Conservation (phyloP, 1,140 invertebrate genomes). For the Drosophila bocqueti region DNA sequence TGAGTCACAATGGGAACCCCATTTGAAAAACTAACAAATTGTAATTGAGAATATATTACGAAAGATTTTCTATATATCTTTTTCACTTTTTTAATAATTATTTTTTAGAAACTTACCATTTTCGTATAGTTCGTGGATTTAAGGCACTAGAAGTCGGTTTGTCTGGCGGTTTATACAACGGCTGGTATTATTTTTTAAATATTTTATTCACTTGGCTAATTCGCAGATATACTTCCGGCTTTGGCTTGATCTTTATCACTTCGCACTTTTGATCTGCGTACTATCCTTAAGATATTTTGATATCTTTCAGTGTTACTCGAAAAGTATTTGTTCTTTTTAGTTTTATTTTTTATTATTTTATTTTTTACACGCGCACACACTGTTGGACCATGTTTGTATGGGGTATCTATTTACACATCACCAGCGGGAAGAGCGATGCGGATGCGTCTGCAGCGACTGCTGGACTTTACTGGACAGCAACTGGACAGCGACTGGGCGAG, state of each 20-base stretch:
- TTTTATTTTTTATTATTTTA: neutral
- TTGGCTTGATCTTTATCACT: constrained; percentile 36
- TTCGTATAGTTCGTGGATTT: constrained; percentile 17
- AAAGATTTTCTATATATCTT: neutral
- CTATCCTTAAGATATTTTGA: constrained; percentile 21
- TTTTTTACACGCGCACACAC: constrained; percentile 37
- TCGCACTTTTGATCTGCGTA: constrained; percentile 18
- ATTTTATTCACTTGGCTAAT: constrained; percentile 45
- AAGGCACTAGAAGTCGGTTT: constrained; percentile 14
- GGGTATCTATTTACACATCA: constrained; percentile 30
- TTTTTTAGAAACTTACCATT: constrained; percentile 59
- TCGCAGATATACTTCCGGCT: constrained; percentile 26
- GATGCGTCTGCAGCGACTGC: constrained; percentile 23
- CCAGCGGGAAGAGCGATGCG: constrained; percentile 15
- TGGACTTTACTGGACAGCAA: constrained; percentile 63
- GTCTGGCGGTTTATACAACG: constrained; percentile 14
- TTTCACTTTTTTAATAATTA: neutral
- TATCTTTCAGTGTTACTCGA: constrained; percentile 5
- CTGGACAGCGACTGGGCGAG: constrained; percentile 58
- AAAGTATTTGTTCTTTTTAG: neutral
- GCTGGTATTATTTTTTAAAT: constrained; percentile 8
- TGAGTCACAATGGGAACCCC: constrained; percentile 20
- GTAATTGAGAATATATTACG: neutral
- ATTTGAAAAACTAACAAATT: neutral
- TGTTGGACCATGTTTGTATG: constrained; percentile 22